A percentile compares a stretch with the other conserved stretches of the same genome.
phyloP scores from a whole-genome alignment of 2,113 vertebrate species.

The Electrona antarctica region DNA sequence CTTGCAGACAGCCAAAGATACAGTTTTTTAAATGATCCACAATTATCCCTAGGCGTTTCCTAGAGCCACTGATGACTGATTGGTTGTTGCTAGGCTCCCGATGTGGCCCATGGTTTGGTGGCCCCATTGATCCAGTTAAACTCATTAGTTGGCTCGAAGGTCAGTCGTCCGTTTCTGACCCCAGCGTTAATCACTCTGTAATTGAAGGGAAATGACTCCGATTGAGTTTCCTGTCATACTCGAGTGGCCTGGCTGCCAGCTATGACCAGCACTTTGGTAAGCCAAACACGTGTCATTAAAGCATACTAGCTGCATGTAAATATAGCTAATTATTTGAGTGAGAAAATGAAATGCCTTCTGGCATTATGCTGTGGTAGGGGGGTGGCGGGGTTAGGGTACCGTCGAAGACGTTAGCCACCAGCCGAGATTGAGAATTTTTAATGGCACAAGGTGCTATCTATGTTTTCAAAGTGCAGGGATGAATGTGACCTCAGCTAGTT shows the following conservation, averaged over 20 bases:
- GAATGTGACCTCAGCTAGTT: conserved; percentile 10
- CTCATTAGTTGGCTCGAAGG: conserved; percentile 64
- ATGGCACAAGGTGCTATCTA: neutral
- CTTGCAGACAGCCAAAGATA: conserved; percentile 9
- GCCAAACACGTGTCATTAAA: conserved; percentile 41
- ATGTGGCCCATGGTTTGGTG: conserved; percentile 20
- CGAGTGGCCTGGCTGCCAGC: conserved; percentile 30
- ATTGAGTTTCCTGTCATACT: conserved; percentile 60
- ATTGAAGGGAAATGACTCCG: conserved; percentile 71
- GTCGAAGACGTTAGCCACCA: neutral
- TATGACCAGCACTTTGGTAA: conserved; percentile 40
- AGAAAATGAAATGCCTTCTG: conserved; percentile 14
- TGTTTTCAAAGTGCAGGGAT: conserved; percentile 1
- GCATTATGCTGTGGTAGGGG: no score
- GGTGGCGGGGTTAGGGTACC: conserved; percentile 10
- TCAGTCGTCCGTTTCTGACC: conserved; percentile 57
- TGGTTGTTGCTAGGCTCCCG: conserved; percentile 8
- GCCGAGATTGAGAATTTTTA: conserved; percentile 10
- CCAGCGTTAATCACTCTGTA: conserved; percentile 72
- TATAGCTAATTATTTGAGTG: conserved; percentile 6
- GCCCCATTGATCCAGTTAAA: conserved; percentile 65
- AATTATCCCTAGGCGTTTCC: neutral
- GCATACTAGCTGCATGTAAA: conserved; percentile 41
- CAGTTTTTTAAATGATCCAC: neutral
- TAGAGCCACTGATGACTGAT: neutral